Conservation (phyloP, 2,113 vertebrate species). For the Mesoclemmys tuberculata region DNA sequence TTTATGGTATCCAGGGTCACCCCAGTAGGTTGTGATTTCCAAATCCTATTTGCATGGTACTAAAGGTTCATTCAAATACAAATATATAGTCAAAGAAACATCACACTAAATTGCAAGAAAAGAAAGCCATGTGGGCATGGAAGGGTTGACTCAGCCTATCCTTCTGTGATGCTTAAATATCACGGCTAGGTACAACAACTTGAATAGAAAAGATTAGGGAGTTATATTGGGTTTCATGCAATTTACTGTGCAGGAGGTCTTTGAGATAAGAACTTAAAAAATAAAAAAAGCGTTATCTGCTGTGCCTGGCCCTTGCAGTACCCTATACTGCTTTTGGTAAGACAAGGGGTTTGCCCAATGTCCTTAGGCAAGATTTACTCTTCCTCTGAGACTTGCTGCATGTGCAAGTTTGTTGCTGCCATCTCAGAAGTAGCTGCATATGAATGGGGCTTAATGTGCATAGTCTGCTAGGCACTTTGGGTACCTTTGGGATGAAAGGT, state of each 20-base stretch:
- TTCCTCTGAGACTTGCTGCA: neutral
- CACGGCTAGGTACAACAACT: neutral
- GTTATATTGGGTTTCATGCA: neutral
- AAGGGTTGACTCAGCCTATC: neutral
- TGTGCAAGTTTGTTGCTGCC: neutral
- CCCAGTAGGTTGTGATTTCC: neutral
- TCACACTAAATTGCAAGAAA: neutral
- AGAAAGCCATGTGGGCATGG: neutral
- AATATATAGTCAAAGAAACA: neutral
- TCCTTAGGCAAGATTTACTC: neutral
- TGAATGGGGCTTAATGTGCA: neutral
- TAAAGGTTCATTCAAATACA: neutral
- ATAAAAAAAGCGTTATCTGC: neutral
- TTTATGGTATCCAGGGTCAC: neutral
- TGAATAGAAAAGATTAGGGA: neutral
- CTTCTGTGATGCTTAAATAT: neutral
- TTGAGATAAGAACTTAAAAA: neutral
- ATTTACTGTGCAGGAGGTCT: neutral
- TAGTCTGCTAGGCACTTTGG: neutral
- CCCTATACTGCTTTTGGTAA: neutral
- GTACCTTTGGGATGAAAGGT: neutral
- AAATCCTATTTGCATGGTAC: rapidly evolving
- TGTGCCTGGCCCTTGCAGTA: neutral
- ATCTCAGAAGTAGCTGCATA: neutral
- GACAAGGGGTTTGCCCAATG: neutral